phyloP scores from a whole-genome alignment of 2,888 invertebrate genomes.

The Drosophila putrida region DNA sequence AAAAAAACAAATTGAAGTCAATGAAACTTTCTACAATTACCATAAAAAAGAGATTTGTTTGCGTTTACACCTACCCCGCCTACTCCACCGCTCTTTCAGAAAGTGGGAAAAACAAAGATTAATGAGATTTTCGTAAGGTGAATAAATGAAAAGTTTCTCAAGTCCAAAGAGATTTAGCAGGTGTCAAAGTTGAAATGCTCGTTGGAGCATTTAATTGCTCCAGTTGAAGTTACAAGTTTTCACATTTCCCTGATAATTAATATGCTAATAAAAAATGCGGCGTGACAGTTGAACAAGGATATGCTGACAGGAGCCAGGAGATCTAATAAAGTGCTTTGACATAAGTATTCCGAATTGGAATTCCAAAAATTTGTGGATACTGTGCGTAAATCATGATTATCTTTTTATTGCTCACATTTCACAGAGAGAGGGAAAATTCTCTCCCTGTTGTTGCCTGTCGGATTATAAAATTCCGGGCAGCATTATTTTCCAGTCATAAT shows the following conservation, averaged over 20 bases:
- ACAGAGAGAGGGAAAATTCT: too few species aligned
- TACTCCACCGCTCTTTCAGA: not conserved
- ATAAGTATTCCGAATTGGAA: constrained; percentile 40
- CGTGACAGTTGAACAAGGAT: constrained; percentile 66
- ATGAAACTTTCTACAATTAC: constrained; percentile 73
- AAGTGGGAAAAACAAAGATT: constrained; percentile 59
- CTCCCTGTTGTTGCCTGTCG: constrained; percentile 20
- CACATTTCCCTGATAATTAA: constrained; percentile 56
- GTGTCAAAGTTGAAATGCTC: constrained; percentile 72
- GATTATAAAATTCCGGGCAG: constrained; percentile 41
- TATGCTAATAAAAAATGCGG: constrained; percentile 73
- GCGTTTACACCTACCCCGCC: constrained; percentile 61
- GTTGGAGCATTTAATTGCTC: constrained; percentile 66
- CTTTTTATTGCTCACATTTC: constrained; percentile 66
- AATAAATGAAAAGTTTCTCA: constrained; percentile 33
- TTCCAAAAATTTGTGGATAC: constrained; percentile 47
- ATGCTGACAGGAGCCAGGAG: constrained; percentile 44
- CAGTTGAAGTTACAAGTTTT: constrained; percentile 4
- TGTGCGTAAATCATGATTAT: constrained; percentile 74
- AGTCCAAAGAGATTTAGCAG: constrained; percentile 45
- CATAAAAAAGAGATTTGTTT: constrained; percentile 83
- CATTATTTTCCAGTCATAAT: constrained; percentile 50
- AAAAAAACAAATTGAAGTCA: constrained; percentile 41
- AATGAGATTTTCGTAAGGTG: constrained; percentile 62
- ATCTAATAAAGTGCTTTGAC: constrained; percentile 46